phyloP scores from a whole-genome alignment of 2,797 vertebrate genomes.

The Cyclura pinguis region DNA sequence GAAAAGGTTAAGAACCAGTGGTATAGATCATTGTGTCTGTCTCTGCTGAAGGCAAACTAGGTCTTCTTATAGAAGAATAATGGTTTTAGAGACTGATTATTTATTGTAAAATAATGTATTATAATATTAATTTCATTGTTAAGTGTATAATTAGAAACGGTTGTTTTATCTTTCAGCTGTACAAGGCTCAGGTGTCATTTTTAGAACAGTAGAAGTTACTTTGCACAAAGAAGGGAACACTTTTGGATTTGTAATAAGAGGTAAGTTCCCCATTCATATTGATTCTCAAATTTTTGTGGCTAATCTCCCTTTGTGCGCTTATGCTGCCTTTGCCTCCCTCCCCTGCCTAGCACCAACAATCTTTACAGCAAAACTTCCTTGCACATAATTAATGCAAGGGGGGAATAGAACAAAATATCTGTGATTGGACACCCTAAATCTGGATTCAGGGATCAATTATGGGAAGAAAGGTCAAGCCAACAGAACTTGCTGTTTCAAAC shows the following conservation, averaged over 20 bases:
- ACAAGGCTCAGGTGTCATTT: constrained; percentile 94
- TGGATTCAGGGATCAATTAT: neutral
- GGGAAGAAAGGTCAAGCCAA: neutral
- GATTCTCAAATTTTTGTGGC: neutral
- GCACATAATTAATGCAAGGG: neutral
- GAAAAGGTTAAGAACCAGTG: no score
- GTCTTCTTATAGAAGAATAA: neutral
- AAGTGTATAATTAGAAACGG: constrained; percentile 5
- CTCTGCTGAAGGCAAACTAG: neutral
- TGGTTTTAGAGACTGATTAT: no score
- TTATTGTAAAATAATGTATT: neutral
- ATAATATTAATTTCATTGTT: neutral
- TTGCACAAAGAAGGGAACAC: constrained; percentile 98
- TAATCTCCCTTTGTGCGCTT: neutral
- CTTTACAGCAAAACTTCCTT: neutral
- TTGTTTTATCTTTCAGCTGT: constrained; percentile 82
- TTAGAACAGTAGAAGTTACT: constrained; percentile 96
- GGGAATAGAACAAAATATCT: neutral
- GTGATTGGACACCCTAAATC: neutral
- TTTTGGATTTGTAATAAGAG: constrained; percentile 98
- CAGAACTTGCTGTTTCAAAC: neutral
- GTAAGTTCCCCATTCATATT: constrained; percentile 74
- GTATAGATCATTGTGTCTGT: neutral
- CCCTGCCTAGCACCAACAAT: neutral
- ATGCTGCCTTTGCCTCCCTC: neutral